Conservation (phyloP, 2,797 vertebrate genomes). For the Danio kyathit region DNA sequence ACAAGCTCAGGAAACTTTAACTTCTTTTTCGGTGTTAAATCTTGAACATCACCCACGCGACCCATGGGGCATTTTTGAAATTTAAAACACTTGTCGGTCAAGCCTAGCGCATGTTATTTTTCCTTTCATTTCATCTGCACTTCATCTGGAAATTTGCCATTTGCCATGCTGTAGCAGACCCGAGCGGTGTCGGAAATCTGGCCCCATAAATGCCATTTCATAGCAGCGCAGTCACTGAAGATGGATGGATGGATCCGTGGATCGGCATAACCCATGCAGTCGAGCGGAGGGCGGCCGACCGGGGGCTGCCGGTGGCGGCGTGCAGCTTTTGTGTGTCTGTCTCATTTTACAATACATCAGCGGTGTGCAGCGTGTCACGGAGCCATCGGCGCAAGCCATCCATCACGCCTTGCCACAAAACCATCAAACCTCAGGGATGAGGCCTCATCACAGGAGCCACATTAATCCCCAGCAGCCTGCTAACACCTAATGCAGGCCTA, state of each 20-base stretch:
- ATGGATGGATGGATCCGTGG: conserved; percentile 36
- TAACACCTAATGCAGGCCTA: conserved; percentile 72
- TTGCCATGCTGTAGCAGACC: background rate
- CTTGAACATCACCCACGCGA: background rate
- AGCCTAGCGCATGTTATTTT: conserved; percentile 18
- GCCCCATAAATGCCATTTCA: conserved; percentile 45
- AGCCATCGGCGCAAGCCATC: conserved; percentile 75
- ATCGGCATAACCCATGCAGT: conserved; percentile 13
- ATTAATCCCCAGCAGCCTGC: conserved; percentile 75
- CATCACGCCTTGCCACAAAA: conserved; percentile 79
- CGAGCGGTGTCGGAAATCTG: conserved; percentile 9
- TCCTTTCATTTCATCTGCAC: conserved; percentile 24
- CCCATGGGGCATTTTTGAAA: background rate
- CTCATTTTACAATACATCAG: conserved; percentile 85
- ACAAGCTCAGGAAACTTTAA: too few species aligned
- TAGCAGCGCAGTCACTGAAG: conserved; percentile 57
- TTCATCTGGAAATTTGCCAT: conserved; percentile 41
- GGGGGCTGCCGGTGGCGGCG: conserved; percentile 62
- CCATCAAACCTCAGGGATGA: conserved; percentile 82
- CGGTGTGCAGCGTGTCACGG: conserved; percentile 73
- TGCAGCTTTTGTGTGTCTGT: conserved; percentile 78
- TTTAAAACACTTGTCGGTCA: conserved; percentile 32
- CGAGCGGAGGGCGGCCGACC: conserved; percentile 55
- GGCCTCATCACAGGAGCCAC: conserved; percentile 75
- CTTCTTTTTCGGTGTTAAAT: background rate